Evolutionary conservation across 1,140 invertebrate species (phyloP).

Genomic region (Planococcus citri): DNA sequence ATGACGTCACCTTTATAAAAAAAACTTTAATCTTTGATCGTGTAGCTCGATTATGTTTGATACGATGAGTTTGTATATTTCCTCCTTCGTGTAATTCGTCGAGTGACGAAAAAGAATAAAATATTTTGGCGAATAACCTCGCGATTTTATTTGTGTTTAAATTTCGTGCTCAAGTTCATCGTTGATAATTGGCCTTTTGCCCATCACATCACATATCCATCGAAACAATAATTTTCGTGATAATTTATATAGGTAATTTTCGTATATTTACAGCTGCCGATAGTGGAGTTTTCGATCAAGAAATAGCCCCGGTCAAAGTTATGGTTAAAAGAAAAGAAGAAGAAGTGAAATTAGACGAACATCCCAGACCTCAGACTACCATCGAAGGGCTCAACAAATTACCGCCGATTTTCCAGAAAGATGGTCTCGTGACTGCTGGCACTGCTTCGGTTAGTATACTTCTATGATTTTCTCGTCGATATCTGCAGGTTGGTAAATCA

Average conservation of each 20-base stretch:
- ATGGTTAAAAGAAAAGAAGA: slow-evolving; percentile 73
- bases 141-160: neutral
- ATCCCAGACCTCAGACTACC: slow-evolving; percentile 80
- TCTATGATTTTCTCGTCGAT: neutral
- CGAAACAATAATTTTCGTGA: too few relatives aligned
- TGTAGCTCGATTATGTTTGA: too few relatives aligned
- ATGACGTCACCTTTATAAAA: neutral
- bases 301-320: slow-evolving; percentile 75
- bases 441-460: slow-evolving; percentile 68
- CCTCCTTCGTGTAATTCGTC: too few relatives aligned
- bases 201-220: neutral
- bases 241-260: neutral
- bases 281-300: slow-evolving; percentile 74
- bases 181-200: neutral
- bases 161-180: neutral
- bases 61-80: too few relatives aligned
- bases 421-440: slow-evolving; percentile 89
- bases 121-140: neutral
- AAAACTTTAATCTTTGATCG: neutral
- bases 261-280: slow-evolving; percentile 57
- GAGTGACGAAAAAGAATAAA: too few relatives aligned
- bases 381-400: slow-evolving; percentile 71
- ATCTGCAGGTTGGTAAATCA: too few relatives aligned
- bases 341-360: slow-evolving; percentile 76
- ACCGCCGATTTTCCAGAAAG: slow-evolving; percentile 86